Base-by-base conservation (phyloP, 2,797 vertebrate genomes). In the Vespertilio murinus region DNA sequence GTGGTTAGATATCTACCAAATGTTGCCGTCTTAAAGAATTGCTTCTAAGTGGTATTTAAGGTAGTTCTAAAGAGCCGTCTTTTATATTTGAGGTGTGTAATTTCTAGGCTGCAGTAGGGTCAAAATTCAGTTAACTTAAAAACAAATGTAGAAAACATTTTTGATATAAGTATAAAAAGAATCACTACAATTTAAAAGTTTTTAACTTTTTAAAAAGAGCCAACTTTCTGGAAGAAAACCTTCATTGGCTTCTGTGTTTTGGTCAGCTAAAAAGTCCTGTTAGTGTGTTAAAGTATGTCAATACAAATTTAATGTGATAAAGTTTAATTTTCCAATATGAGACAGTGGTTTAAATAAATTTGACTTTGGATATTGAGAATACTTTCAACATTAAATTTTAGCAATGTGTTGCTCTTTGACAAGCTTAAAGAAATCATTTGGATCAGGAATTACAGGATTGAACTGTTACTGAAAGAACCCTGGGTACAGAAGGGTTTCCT, bases 151-250 rank as follows among this genome's bases (percentile, higher is more conserved):
- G 80, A 86, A 96, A 90, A 82, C 74, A 84, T 85, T 94, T 95
- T 96, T 86, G 14, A 59, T 94, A 77, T 64, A 80, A 89, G 90
- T 35, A 30, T 90, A 79, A 96, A 91, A 90, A 35, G 64, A 97
- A 94, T 80, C 33, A 30, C 75, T 94, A 69, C 64, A 87, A 47
- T 82, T 92, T 84, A 38, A 74, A 95, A 71, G 3, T 71, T 90
- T 96, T 96, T 96, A 81, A 75, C 73, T 59, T 90, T 96, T 96
- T 79, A 86, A 96, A 82, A 93, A 91, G 45, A 96, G 65, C 82
- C 84, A 94, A n/a, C 71, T 95, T 96, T 93, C 74, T 95, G 45
- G 94, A 96, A 71, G 79, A 70, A 89, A 94, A 77, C 23, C 75
- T 82, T 90, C 65, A 80, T 71, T 94, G 74, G 93, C 42, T 92